Evolutionary conservation across 2,888 invertebrate genomes (phyloP).

Genomic region (Polydrusus cervinus): DNA sequence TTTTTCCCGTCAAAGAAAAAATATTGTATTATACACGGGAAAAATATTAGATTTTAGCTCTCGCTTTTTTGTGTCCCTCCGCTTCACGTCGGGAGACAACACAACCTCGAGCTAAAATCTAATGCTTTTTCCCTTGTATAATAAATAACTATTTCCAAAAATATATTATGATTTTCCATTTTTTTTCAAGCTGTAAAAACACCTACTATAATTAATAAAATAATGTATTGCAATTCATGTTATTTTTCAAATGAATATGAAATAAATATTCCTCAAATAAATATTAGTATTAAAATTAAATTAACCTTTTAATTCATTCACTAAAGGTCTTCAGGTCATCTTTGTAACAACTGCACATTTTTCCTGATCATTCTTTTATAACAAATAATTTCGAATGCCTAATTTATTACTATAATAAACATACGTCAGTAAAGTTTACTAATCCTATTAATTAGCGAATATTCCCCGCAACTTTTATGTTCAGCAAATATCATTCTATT

Average conservation of each 20-base stretch:
- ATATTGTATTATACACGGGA: no score
- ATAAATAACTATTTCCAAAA: no score
- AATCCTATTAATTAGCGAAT: neutral
- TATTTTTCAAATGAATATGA: neutral
- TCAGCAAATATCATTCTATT: neutral
- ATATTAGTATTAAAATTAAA: conserved; percentile 12
- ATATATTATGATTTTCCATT: no score
- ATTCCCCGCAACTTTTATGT: neutral
- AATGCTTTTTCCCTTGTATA: no score
- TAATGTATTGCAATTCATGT: no score
- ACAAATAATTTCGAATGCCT: neutral
- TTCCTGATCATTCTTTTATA: neutral
- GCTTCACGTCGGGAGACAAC: no score
- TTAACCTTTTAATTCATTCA: conserved; percentile 9
- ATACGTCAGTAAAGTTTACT: neutral
- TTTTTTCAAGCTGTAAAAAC: no score
- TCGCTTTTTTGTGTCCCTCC: no score
- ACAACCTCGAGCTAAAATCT: no score
- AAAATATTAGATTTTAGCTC: no score
- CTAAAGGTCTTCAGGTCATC: neutral
- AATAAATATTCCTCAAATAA: conserved; percentile 8
- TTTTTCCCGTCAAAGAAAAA: no score
- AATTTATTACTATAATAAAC: conserved; percentile 3
- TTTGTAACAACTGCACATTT: neutral
- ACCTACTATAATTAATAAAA: neutral